Conservation (phyloP, 2,113 vertebrate genomes). For the Nesoenas mayeri region DNA sequence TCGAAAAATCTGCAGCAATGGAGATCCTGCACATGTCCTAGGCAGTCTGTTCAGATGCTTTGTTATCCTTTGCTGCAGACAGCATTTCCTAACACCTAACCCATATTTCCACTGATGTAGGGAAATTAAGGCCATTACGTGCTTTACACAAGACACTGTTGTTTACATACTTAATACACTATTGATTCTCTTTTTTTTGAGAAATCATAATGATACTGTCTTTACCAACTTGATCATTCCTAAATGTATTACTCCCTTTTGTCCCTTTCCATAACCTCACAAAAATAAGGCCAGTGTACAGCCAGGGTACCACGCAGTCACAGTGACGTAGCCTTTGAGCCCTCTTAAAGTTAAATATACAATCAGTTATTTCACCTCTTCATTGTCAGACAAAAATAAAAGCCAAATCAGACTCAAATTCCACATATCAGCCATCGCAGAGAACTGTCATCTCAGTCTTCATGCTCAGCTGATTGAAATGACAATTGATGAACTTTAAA, state of each 20-base stretch:
- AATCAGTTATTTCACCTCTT: not conserved
- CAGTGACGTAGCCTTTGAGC: not conserved
- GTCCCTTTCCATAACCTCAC: not conserved
- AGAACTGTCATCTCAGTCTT: not conserved
- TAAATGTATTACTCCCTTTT: not conserved
- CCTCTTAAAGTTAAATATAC: not conserved
- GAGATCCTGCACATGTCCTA: not conserved
- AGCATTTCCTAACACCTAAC: not conserved
- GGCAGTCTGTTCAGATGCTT: not conserved
- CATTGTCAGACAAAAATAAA: not conserved
- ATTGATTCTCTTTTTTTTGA: not conserved
- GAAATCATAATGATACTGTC: not conserved
- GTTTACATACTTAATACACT: not conserved
- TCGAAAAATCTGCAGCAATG: not conserved
- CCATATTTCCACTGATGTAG: not conserved
- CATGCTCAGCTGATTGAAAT: not conserved
- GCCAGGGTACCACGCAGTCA: not conserved
- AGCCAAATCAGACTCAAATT: not conserved
- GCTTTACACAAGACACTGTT: not conserved
- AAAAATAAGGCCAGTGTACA: not conserved
- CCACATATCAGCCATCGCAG: not conserved
- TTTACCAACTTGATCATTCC: not conserved
- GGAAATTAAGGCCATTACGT: not conserved
- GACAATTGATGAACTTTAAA: not conserved
- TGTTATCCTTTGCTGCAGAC: not conserved